A percentile compares a stretch with the other conserved stretches of the same genome.
phyloP scores from a whole-genome alignment of 2,888 invertebrate species.

The Autographa gamma region DNA sequence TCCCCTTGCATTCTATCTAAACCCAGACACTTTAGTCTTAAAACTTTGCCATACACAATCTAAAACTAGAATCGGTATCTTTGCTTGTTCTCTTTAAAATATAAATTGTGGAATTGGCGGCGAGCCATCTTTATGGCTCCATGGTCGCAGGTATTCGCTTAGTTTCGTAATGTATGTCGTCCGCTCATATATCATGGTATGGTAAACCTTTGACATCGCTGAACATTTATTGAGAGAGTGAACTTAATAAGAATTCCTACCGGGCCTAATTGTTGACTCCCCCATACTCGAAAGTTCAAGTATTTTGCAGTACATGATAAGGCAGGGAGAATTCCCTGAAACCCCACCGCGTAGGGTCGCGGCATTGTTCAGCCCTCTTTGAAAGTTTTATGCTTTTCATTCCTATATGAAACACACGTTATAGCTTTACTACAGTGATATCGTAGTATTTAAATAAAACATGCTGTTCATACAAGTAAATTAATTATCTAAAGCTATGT shows the following conservation, averaged over 20 bases:
- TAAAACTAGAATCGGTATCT: conserved; percentile 43
- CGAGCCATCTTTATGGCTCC: conserved; percentile 32
- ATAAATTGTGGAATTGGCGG: conserved; percentile 45
- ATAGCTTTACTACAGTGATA: not conserved
- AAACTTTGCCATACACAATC: conserved; percentile 40
- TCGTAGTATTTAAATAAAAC: not conserved
- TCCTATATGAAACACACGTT: conserved; percentile 18
- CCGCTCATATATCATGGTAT: conserved; percentile 19
- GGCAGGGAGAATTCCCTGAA: conserved; percentile 28
- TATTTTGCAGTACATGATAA: conserved; percentile 32
- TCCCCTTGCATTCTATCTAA: conserved; percentile 50
- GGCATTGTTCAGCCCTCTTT: conserved; percentile 39
- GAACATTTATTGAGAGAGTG: not conserved
- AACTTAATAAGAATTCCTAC: not conserved
- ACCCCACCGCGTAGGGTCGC: conserved; percentile 17
- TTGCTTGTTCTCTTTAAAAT: conserved; percentile 26
- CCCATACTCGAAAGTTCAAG: conserved; percentile 22
- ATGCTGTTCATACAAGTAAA: not conserved
- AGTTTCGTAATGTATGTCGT: conserved; percentile 28
- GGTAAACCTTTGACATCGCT: conserved; percentile 9
- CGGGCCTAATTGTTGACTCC: conserved; percentile 16
- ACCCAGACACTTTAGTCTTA: conserved; percentile 34
- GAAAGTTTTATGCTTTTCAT: conserved; percentile 14
- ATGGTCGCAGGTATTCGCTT: conserved; percentile 27
- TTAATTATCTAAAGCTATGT: too few relatives aligned